These are phyloP conservation scores for Hirtodrosophila cameraria DNA, from an alignment of 2,888 invertebrate genomes.

Conservation along the genomic window DNA sequence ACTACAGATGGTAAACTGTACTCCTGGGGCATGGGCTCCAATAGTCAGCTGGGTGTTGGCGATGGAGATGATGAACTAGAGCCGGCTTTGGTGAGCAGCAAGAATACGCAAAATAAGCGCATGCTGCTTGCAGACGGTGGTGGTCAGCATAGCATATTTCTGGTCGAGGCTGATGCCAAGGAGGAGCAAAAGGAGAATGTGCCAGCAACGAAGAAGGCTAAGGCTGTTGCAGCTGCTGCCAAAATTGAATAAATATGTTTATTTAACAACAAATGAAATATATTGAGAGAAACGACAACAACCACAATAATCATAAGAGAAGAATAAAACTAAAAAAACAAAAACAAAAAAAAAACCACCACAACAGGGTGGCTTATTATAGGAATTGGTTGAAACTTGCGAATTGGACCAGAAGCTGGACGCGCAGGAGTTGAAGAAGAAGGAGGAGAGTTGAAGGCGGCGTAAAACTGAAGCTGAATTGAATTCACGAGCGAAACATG, in stretches of 20 bases:
- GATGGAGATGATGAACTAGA: constrained; percentile 86
- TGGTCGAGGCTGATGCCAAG: constrained; percentile 85
- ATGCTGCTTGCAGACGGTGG: constrained; percentile 89
- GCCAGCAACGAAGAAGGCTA: constrained; percentile 35
- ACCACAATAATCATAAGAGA: constrained; percentile 17
- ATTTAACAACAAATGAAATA: constrained; percentile 43
- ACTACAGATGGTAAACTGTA: constrained; percentile 90
- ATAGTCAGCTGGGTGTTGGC: constrained; percentile 93
- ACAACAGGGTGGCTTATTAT: constrained; percentile 42
- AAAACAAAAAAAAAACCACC: constrained; percentile 24
- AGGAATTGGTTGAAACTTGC: constrained; percentile 20
- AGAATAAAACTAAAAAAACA: constrained; percentile 12
- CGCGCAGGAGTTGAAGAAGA: background rate
- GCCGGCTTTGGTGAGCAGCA: constrained; percentile 87
- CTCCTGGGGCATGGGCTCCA: constrained; percentile 97
- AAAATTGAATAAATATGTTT: no score
- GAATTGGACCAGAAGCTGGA: constrained; percentile 12
- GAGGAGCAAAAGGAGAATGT: constrained; percentile 49
- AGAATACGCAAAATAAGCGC: constrained; percentile 87
- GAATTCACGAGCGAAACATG: constrained; percentile 39
- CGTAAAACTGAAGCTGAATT: constrained; percentile 29
- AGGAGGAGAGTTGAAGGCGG: constrained; percentile 19
- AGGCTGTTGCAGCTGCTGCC: constrained; percentile 19
- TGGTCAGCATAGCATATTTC: constrained; percentile 93
- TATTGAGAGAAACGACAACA: constrained; percentile 27